Evolutionary conservation across 2,797 vertebrate genomes (phyloP).

Genomic region (Macroramphosus scolopax): DNA sequence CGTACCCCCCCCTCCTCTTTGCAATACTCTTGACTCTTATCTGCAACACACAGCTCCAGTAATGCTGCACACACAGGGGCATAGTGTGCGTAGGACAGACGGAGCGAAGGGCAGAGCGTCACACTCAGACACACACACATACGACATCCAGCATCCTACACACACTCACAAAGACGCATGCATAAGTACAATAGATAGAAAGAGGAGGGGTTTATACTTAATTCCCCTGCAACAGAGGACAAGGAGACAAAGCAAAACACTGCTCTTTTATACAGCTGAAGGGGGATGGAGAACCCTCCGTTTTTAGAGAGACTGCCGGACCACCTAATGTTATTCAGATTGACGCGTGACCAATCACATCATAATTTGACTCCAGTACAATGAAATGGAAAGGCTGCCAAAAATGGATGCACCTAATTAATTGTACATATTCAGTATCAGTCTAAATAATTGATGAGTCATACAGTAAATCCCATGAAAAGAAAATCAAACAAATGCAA

Average conservation of each 20-base stretch:
- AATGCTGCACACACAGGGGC: conserved; percentile 57
- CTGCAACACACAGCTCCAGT: conserved; percentile 65
- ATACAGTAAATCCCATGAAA: background rate
- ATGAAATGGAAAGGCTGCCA: conserved; percentile 18
- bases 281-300: conserved; percentile 12
- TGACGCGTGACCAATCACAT: conserved; percentile 26
- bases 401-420: background rate
- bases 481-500: background rate
- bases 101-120: conserved; percentile 53
- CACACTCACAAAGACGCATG: conserved; percentile 8
- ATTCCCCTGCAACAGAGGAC: conserved; percentile 46
- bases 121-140: conserved; percentile 36
- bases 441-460: conserved; percentile 12
- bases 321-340: conserved; percentile 21
- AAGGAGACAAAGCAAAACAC: conserved; percentile 40
- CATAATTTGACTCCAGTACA: conserved; percentile 7
- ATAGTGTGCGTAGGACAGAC: conserved; percentile 52
- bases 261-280: conserved; percentile 17
- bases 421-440: background rate
- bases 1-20: background rate
- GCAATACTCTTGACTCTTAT: conserved; percentile 54
- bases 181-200: conserved; percentile 28
- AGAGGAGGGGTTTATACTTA: conserved; percentile 49
- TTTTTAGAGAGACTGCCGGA: conserved; percentile 26
- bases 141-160: background rate